phyloP scores from a whole-genome alignment of 2,888 invertebrate genomes.

The Calameuta idolon region DNA sequence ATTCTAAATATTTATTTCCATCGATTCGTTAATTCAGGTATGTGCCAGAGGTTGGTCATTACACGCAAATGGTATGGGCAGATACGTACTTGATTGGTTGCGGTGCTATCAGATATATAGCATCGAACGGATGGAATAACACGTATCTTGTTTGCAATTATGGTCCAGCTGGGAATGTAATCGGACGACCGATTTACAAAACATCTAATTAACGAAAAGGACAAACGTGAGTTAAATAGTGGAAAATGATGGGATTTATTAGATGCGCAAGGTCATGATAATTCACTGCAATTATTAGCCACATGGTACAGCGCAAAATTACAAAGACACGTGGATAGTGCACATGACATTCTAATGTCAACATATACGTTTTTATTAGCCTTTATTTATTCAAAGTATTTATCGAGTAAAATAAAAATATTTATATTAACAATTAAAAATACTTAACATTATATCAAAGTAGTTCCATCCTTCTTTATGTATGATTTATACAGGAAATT shows the following conservation, averaged over 20 bases:
- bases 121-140: constrained; percentile 36
- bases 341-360: background rate
- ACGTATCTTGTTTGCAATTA: constrained; percentile 66
- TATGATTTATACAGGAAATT: background rate
- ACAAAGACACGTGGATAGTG: background rate
- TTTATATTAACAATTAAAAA: too few species aligned
- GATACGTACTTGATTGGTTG: constrained; percentile 67
- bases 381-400: background rate
- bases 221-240: background rate
- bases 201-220: background rate
- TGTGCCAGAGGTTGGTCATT: constrained; percentile 52
- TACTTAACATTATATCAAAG: too few species aligned
- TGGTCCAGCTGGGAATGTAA: constrained; percentile 63
- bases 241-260: background rate
- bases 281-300: background rate
- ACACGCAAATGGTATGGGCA: constrained; percentile 69
- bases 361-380: background rate
- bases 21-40: background rate
- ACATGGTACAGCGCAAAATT: background rate
- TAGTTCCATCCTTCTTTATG: background rate
- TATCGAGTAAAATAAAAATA: background rate
- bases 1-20: background rate
- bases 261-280: background rate
- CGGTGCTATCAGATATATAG: constrained; percentile 62
- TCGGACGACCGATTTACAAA: constrained; percentile 53